phyloP scores from a whole-genome alignment of 1,140 invertebrate species.

The Magallana angulata region DNA sequence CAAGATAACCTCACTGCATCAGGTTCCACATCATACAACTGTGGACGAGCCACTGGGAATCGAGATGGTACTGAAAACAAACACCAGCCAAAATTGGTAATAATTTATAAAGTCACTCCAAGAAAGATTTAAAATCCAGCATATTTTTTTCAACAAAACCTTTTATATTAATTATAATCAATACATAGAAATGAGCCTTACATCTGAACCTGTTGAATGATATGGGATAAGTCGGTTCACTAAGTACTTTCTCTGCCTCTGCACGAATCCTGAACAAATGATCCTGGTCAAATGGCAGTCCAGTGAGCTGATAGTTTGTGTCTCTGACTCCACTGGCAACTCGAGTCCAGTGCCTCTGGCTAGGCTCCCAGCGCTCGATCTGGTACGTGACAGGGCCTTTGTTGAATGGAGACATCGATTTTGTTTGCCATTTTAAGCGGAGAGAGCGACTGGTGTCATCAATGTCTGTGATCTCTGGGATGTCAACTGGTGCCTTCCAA shows the following conservation, averaged over 20 bases:
- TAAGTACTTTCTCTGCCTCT: slow-evolving; percentile 96
- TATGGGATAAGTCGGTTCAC: slow-evolving; percentile 85
- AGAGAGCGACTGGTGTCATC: slow-evolving; percentile 66
- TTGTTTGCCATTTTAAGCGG: slow-evolving; percentile 66
- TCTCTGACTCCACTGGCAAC: slow-evolving; percentile 65
- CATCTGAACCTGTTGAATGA: slow-evolving; percentile 65
- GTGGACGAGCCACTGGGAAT: slow-evolving; percentile 61
- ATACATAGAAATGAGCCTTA: slow-evolving; percentile 48
- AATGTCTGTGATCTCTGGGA: slow-evolving; percentile 70
- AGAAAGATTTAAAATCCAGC: not conserved
- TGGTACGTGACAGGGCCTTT: slow-evolving; percentile 66
- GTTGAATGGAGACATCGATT: slow-evolving; percentile 53
- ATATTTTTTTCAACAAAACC: not conserved
- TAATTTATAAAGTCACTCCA: not conserved
- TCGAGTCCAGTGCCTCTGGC: slow-evolving; percentile 66
- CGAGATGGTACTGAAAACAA: slow-evolving; percentile 16
- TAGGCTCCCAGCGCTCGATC: slow-evolving; percentile 69
- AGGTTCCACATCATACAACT: slow-evolving; percentile 70
- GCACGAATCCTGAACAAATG: slow-evolving; percentile 98
- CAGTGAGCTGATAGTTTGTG: slow-evolving; percentile 69
- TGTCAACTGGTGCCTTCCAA: slow-evolving; percentile 65
- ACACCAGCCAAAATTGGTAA: not conserved
- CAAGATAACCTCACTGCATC: slow-evolving; percentile 73
- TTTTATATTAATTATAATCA: not conserved
- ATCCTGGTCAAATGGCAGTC: slow-evolving; percentile 80